Conservation (phyloP, 1,140 invertebrate genomes). For the Halesus radiatus region DNA sequence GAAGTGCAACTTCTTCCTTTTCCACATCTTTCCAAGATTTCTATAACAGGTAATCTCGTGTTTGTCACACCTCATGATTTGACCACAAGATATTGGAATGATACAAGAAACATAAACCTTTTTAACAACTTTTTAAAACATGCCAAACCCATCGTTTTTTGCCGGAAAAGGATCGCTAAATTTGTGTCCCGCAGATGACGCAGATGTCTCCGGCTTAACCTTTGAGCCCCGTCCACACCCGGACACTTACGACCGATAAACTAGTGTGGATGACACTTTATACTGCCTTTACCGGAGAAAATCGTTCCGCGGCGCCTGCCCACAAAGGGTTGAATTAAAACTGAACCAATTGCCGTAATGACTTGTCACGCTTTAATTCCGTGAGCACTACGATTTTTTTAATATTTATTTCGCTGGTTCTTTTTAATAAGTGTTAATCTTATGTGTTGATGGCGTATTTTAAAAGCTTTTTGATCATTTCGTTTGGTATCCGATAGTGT, state of each 20-base stretch:
- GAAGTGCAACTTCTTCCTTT: too few species aligned
- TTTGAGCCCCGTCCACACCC: not conserved
- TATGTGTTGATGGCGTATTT: not conserved
- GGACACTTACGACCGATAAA: slow-evolving; percentile 19
- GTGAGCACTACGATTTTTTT: slow-evolving; percentile 14
- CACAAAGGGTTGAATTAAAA: slow-evolving; percentile 30
- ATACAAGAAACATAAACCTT: not conserved
- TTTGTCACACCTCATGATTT: too few species aligned
- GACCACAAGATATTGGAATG: not conserved
- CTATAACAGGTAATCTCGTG: too few species aligned
- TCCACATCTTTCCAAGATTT: too few species aligned
- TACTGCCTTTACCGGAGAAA: not conserved
- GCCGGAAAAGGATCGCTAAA: not conserved
- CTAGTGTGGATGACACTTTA: slow-evolving; percentile 22
- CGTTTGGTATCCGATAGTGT: not conserved
- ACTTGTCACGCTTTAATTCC: slow-evolving; percentile 26
- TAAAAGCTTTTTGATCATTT: not conserved
- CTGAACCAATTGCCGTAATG: slow-evolving; percentile 7
- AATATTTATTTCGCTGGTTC: not conserved
- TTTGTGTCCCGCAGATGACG: not conserved
- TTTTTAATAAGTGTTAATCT: slow-evolving; percentile 33
- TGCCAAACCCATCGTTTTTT: not conserved
- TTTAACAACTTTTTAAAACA: not conserved
- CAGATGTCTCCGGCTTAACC: not conserved
- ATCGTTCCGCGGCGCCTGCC: slow-evolving; percentile 23